Evolutionary conservation across 1,140 invertebrate species (phyloP).

Genomic region (Lithobius niger): DNA sequence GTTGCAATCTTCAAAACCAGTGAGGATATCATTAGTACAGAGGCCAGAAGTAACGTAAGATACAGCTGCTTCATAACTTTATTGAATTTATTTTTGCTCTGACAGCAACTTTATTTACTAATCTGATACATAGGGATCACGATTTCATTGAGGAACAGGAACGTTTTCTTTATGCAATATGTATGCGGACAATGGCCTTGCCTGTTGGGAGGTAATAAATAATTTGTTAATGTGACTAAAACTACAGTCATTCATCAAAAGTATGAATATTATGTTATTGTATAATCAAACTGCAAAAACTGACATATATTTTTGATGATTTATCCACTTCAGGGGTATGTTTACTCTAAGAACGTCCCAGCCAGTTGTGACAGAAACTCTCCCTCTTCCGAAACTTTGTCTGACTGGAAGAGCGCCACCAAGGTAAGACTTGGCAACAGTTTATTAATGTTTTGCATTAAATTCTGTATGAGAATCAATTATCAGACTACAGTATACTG

Average conservation of each 20-base stretch:
- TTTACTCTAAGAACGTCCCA: slow-evolving; percentile 67
- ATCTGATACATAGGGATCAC: slow-evolving; percentile 53
- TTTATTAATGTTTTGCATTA: no score
- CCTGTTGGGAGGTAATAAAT: slow-evolving; percentile 54
- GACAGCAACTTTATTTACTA: slow-evolving; percentile 2
- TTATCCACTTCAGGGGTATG: slow-evolving; percentile 55
- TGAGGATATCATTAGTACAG: slow-evolving; percentile 69
- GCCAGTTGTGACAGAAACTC: slow-evolving; percentile 67
- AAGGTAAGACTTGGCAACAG: no score
- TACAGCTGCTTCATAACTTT: no score
- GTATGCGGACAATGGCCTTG: slow-evolving; percentile 84
- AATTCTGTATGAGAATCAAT: no score
- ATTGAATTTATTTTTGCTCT: slow-evolving; percentile 1
- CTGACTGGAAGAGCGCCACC: slow-evolving; percentile 70
- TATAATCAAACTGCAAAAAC: no score
- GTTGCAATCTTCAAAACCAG: slow-evolving; percentile 75
- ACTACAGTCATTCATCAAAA: no score
- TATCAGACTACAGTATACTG: no score
- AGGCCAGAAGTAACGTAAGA: slow-evolving; percentile 62
- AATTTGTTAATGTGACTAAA: no score
- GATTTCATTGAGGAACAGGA: slow-evolving; percentile 97
- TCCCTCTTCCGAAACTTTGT: slow-evolving; percentile 68
- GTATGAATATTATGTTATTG: no score
- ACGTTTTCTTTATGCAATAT: slow-evolving; percentile 70
- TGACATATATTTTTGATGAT: no score